Evolutionary conservation across 2,113 vertebrate species (phyloP).

Genomic region (Halcyon malimbica): DNA sequence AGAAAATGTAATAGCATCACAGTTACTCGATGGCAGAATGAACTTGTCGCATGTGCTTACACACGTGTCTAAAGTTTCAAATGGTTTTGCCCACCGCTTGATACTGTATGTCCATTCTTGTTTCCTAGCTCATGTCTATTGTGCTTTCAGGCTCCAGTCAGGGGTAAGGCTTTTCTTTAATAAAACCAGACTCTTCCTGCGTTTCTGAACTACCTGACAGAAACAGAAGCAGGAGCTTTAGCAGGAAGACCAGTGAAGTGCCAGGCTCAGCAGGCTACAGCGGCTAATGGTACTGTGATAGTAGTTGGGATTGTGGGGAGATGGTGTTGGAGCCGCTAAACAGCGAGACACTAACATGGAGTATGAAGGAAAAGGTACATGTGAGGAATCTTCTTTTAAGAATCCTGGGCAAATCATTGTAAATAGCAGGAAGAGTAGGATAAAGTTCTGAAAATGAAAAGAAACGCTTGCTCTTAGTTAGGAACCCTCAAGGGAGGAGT

Average conservation of each 20-base stretch:
- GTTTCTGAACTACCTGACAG: neutral
- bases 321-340: neutral
- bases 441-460: neutral
- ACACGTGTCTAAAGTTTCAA: neutral
- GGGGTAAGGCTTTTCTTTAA: neutral
- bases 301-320: rapidly evolving
- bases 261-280: neutral
- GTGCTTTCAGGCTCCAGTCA: neutral
- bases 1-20: neutral
- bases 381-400: neutral
- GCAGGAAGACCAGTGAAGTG: neutral
- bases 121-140: neutral
- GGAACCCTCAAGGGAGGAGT: neutral
- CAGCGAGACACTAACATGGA: neutral
- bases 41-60: neutral
- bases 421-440: neutral
- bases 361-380: neutral
- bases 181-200: neutral
- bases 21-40: neutral
- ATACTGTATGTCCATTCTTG: neutral
- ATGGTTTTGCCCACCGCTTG: neutral
- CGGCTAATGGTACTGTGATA: neutral
- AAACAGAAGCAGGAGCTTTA: neutral
- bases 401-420: neutral
- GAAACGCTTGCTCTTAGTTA: neutral